Percentiles rank a stretch among this genome's conserved stretches.
Conservation (phyloP, 2,797 vertebrate genomes). For the Hipposideros larvatus region DNA sequence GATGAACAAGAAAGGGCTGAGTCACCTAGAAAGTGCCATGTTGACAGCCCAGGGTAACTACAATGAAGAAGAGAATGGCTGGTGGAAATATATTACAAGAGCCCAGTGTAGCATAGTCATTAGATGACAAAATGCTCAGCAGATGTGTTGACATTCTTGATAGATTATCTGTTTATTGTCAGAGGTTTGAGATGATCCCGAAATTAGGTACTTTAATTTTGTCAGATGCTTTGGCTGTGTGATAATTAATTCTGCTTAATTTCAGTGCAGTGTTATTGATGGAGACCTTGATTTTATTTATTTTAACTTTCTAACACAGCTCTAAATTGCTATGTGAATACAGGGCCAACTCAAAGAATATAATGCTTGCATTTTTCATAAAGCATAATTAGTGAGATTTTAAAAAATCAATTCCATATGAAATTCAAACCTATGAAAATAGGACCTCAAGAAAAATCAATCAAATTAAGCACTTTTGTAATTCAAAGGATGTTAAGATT, state of each 20-base stretch:
- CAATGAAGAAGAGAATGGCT: background rate
- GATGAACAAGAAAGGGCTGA: conserved; percentile 5
- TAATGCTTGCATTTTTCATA: conserved; percentile 11
- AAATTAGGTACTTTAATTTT: conserved; percentile 14
- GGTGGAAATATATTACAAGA: background rate
- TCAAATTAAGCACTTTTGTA: background rate
- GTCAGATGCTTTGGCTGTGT: background rate
- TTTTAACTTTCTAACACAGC: background rate
- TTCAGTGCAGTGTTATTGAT: background rate
- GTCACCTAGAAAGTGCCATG: conserved; percentile 26
- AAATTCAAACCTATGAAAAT: conserved; percentile 23
- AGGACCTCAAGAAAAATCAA: background rate
- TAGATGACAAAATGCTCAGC: background rate
- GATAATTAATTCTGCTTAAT: background rate
- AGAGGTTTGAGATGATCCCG: background rate
- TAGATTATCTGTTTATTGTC: background rate
- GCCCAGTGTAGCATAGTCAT: background rate
- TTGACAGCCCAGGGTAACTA: background rate
- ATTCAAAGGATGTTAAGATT: background rate
- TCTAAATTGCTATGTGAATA: background rate
- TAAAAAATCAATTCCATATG: background rate
- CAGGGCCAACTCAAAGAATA: background rate
- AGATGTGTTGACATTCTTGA: background rate
- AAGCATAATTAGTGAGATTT: background rate
- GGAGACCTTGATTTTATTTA: background rate